Conservation (phyloP, 64 coral and sea anemone species). For the Pocillopora damicornis region DNA sequence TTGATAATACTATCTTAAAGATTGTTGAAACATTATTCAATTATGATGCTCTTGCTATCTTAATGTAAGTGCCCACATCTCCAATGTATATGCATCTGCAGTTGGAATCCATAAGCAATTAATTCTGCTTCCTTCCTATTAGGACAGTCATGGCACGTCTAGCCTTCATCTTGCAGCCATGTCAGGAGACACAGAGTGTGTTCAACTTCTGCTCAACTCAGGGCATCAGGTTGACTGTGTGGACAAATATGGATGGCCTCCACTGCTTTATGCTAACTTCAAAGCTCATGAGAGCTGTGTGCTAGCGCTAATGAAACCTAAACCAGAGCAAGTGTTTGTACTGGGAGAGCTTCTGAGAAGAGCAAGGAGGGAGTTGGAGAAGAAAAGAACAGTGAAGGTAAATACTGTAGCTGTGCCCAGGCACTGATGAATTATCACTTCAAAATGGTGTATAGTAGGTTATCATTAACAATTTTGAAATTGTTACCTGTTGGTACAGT, state of each 20-base stretch:
- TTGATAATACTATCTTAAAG: no score
- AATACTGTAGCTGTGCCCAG: no score
- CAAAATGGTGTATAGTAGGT: no score
- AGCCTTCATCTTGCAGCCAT: slow-evolving; percentile 86
- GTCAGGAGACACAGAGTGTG: slow-evolving; percentile 76
- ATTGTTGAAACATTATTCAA: no score
- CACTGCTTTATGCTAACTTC: slow-evolving; percentile 91
- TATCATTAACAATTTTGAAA: no score
- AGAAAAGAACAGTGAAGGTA: slow-evolving; percentile 78
- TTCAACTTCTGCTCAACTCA: slow-evolving; percentile 68
- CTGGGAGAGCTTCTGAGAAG: slow-evolving; percentile 64
- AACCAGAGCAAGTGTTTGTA: slow-evolving; percentile 90
- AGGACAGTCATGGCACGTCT: slow-evolving; percentile 88
- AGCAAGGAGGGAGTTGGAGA: slow-evolving; percentile 50
- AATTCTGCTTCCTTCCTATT: neutral
- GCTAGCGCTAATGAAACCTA: slow-evolving; percentile 90
- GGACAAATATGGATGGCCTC: slow-evolving; percentile 91
- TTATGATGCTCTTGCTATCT: no score
- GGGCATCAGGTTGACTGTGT: slow-evolving; percentile 82
- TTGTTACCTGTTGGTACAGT: no score
- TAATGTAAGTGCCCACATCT: no score
- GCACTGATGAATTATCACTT: no score
- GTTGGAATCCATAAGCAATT: neutral
- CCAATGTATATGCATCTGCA: no score
- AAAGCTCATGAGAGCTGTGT: slow-evolving; percentile 94